Conservation (phyloP, 2,113 vertebrate genomes). For the Caracal caracal region DNA sequence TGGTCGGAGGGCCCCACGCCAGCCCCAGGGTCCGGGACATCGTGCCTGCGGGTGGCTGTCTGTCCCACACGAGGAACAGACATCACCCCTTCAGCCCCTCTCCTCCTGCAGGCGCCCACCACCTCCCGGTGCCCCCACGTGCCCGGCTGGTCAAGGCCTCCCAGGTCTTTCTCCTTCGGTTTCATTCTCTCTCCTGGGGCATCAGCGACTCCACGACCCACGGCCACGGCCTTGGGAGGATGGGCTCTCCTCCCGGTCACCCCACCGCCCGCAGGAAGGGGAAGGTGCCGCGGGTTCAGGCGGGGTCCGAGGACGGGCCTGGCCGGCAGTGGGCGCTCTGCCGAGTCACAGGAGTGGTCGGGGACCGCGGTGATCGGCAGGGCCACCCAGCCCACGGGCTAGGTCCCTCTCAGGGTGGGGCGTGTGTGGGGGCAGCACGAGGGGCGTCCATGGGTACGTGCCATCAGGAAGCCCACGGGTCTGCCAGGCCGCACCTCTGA, state of each 20-base stretch:
- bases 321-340: background rate
- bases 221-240: too few species aligned
- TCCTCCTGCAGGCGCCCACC: too few species aligned
- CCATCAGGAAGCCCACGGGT: too few species aligned
- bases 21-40: background rate
- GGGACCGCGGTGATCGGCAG: accelerated
- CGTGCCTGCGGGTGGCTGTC: background rate
- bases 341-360: background rate
- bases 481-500: too few species aligned
- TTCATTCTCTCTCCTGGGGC: background rate
- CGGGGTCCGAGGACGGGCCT: background rate
- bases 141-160: too few species aligned
- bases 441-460: too few species aligned
- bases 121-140: too few species aligned
- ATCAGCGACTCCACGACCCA: background rate
- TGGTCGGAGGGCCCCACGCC: background rate
- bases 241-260: background rate
- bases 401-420: background rate
- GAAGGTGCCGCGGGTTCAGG: accelerated
- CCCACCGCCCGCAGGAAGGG: background rate
- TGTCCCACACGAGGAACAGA: background rate
- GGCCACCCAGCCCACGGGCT: background rate
- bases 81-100: too few species aligned
- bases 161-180: too few species aligned
- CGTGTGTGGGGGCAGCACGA: accelerated